Evolutionary conservation across 2,797 vertebrate genomes (phyloP).

Genomic region (Microchirus variegatus): DNA sequence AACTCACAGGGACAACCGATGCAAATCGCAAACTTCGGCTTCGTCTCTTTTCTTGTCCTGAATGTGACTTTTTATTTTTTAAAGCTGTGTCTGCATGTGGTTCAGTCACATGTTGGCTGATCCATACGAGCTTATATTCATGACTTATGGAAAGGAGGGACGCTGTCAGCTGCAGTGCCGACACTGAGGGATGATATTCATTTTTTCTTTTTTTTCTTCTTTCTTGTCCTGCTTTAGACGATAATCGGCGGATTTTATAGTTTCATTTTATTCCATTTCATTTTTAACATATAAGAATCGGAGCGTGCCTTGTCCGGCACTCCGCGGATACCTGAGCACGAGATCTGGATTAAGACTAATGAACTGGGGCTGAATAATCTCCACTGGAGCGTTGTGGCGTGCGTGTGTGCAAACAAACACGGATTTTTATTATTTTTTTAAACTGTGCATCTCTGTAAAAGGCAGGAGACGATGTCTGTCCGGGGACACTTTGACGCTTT

Average conservation of each 20-base stretch:
- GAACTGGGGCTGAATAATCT: conserved; percentile 70
- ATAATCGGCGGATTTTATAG: neutral
- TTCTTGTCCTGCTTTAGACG: too few relatives aligned
- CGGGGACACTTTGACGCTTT: conserved; percentile 84
- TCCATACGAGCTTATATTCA: too few relatives aligned
- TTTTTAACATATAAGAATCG: neutral
- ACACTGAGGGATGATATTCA: too few relatives aligned
- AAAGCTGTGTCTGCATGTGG: too few relatives aligned
- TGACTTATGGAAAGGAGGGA: too few relatives aligned
- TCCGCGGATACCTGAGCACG: conserved; percentile 53
- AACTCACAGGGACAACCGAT: neutral
- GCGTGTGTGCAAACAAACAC: neutral
- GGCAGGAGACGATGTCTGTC: conserved; percentile 82
- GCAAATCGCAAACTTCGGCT: neutral
- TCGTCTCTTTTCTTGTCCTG: neutral
- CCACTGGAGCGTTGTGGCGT: neutral
- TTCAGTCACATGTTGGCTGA: too few relatives aligned
- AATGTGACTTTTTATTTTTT: neutral
- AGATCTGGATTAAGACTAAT: conserved; percentile 80
- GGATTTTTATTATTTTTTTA: conserved; percentile 9
- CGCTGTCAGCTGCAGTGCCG: too few relatives aligned
- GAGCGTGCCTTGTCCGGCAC: neutral
- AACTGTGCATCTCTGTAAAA: conserved; percentile 1
- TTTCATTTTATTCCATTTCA: neutral
- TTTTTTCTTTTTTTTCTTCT: too few relatives aligned